Conservation (phyloP, 1,140 invertebrate genomes). For the Nilaparvata lugens region DNA sequence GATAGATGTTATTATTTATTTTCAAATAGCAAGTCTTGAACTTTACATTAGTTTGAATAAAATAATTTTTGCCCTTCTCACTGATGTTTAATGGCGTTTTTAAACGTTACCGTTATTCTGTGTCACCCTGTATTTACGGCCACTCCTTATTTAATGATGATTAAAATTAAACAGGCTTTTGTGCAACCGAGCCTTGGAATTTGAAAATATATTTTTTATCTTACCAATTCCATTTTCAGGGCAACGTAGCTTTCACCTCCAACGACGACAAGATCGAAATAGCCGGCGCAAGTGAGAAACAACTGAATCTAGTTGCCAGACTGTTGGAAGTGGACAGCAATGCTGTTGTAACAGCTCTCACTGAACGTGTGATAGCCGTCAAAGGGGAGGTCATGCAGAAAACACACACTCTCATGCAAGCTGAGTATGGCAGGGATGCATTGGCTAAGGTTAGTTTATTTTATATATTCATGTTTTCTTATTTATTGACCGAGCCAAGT, state of each 20-base stretch:
- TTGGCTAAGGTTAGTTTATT: conserved; percentile 63
- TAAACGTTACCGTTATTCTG: no score
- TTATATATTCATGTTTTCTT: no score
- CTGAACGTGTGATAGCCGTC: conserved; percentile 82
- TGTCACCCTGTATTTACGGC: no score
- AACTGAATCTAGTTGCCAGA: conserved; percentile 41
- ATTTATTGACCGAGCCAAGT: no score
- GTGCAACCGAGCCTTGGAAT: no score
- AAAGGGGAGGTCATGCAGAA: conserved; percentile 91
- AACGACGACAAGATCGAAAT: conserved; percentile 58
- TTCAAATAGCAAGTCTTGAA: no score
- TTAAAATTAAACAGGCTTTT: no score
- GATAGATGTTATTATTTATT: no score
- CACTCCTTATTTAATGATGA: no score
- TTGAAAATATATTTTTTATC: neutral
- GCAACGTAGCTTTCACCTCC: conserved; percentile 59
- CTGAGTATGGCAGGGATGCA: conserved; percentile 85
- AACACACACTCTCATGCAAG: conserved; percentile 72
- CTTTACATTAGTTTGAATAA: no score
- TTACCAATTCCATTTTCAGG: conserved; percentile 37
- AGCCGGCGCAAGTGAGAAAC: conserved; percentile 35
- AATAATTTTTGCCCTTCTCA: no score
- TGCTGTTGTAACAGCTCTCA: conserved; percentile 67
- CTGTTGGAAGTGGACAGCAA: conserved; percentile 63
- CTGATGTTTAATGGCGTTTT: no score